phyloP scores from a whole-genome alignment of 2,888 invertebrate species.

The Tetranychus truncatus region DNA sequence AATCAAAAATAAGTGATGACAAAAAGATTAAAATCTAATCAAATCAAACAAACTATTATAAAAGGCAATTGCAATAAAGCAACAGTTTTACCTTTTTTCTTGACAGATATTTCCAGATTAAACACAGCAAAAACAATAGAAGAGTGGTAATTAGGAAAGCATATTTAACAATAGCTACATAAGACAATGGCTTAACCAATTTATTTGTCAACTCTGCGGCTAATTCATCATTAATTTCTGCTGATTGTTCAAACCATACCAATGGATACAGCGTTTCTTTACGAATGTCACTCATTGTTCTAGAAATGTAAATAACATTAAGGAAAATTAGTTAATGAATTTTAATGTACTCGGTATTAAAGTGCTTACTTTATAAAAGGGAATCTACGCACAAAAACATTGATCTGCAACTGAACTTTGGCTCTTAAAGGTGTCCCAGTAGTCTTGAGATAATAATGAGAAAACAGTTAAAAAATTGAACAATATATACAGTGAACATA shows the following conservation, averaged over 20 bases:
- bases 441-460: not conserved
- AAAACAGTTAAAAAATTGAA: not conserved
- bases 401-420: not conserved
- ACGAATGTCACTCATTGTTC: not conserved
- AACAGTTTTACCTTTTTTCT: not conserved
- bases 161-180: not conserved
- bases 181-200: not conserved
- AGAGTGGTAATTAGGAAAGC: not conserved
- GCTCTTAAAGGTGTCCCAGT: not conserved
- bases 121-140: not conserved
- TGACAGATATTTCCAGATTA: not conserved
- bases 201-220: not conserved
- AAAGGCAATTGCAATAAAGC: not conserved
- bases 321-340: not conserved
- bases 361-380: not conserved
- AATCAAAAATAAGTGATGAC: too few species aligned
- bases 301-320: not conserved
- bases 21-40: not conserved
- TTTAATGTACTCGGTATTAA: too few species aligned
- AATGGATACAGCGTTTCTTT: not conserved
- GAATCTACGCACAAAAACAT: not conserved
- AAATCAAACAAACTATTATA: not conserved
- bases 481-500: not conserved
- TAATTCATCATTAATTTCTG: not conserved
- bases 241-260: not conserved